Conservation (phyloP, 2,888 invertebrate species). For the Spicauda simplicius region DNA sequence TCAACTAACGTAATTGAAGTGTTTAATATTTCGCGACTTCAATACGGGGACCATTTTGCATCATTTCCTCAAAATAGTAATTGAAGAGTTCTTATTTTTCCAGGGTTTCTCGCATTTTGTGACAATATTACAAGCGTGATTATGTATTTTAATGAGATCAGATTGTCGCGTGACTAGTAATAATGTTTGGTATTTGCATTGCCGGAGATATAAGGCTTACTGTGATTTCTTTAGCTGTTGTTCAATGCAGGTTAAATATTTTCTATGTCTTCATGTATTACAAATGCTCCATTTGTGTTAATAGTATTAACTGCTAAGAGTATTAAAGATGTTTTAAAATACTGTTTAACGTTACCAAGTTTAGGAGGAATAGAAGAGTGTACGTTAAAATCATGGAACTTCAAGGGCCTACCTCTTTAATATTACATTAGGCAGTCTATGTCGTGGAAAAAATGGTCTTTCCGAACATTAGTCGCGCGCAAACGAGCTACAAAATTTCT, state of each 20-base stretch:
- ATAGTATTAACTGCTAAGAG: neutral
- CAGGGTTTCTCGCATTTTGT: too few relatives aligned
- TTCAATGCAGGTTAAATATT: constrained; percentile 9
- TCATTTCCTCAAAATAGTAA: too few relatives aligned
- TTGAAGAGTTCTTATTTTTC: too few relatives aligned
- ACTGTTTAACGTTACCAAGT: neutral
- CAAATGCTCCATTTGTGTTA: neutral
- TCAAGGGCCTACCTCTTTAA: constrained; percentile 16
- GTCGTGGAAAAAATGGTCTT: constrained; percentile 46
- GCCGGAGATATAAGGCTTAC: constrained; percentile 10
- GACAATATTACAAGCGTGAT: neutral
- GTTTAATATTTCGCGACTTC: constrained; percentile 36
- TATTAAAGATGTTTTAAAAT: too few relatives aligned
- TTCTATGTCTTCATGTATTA: constrained; percentile 32
- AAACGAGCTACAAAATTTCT: constrained; percentile 72
- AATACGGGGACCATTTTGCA: too few relatives aligned
- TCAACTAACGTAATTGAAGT: constrained; percentile 35
- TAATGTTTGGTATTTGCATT: constrained; percentile 26
- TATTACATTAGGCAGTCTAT: constrained; percentile 51
- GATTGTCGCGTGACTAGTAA: constrained; percentile 31
- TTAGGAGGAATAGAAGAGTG: neutral
- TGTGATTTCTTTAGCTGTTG: neutral
- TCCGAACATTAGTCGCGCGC: constrained; percentile 55
- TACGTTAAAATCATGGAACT: constrained; percentile 1
- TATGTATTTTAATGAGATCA: constrained; percentile 11